phyloP scores from a whole-genome alignment of 1,140 invertebrate species.

The Musca vetustissima region DNA sequence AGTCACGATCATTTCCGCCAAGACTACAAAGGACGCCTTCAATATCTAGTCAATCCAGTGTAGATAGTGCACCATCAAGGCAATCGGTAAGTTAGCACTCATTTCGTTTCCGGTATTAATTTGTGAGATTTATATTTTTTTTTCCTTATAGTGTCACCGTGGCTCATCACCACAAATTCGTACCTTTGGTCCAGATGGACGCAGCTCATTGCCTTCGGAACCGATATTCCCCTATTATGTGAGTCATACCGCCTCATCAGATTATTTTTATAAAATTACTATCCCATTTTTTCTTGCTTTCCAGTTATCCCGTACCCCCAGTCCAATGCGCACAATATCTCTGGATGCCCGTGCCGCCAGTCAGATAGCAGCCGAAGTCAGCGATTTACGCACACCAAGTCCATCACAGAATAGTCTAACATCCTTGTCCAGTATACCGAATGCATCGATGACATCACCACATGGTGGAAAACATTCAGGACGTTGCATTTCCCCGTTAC shows the following conservation, averaged over 20 bases:
- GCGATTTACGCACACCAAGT: conserved; percentile 53
- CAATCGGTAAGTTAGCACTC: conserved; percentile 59
- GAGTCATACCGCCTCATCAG: background rate
- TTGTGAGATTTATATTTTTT: no score
- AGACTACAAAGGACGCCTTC: conserved; percentile 69
- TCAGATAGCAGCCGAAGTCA: conserved; percentile 56
- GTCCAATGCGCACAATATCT: conserved; percentile 72
- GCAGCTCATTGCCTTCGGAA: conserved; percentile 55
- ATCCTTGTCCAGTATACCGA: conserved; percentile 58
- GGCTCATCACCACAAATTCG: conserved; percentile 77
- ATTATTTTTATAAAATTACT: background rate
- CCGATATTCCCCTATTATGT: conserved; percentile 47
- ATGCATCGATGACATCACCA: conserved; percentile 52
- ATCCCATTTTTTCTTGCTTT: background rate
- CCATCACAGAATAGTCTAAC: conserved; percentile 64
- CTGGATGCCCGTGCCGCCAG: conserved; percentile 67
- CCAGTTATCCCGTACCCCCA: conserved; percentile 65
- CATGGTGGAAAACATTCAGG: conserved; percentile 39
- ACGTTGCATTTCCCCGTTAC: conserved; percentile 70
- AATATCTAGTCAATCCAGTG: conserved; percentile 77
- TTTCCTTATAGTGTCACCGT: conserved; percentile 61
- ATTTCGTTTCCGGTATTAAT: no score
- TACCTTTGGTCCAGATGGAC: conserved; percentile 73
- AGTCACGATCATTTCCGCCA: conserved; percentile 57
- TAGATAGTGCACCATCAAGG: conserved; percentile 71